Conservation (phyloP, 1,140 invertebrate species). For the Drosophila virilis region DNA sequence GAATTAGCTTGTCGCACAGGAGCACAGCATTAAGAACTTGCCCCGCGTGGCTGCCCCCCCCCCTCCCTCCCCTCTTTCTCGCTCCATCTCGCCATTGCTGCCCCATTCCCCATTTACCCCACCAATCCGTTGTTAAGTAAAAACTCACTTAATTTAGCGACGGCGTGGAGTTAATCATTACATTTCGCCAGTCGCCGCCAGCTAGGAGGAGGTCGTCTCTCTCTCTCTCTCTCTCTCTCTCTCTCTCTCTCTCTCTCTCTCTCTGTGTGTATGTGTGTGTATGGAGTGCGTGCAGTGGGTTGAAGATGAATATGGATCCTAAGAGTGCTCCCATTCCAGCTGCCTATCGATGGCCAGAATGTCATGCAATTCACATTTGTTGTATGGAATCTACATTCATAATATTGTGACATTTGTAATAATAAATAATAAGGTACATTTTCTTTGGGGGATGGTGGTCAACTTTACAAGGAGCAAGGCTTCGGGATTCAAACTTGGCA, state of each 20-base stretch:
- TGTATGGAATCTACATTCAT: neutral
- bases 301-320: constrained; percentile 3
- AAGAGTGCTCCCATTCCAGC: neutral
- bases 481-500: too few species aligned
- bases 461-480: too few species aligned
- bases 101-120: too few species aligned
- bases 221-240: neutral
- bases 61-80: neutral
- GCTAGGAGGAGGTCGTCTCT: constrained; percentile 23
- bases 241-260: neutral
- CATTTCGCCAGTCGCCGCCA: constrained; percentile 60
- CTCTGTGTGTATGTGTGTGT: neutral
- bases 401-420: constrained; percentile 12
- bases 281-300: constrained; percentile 44
- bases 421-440: neutral
- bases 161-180: constrained; percentile 77
- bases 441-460: too few species aligned
- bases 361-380: neutral
- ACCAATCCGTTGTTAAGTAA: constrained; percentile 47
- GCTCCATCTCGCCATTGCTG: neutral
- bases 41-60: constrained; percentile 7
- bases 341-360: neutral
- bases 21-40: constrained; percentile 45
- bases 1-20: constrained; percentile 44
- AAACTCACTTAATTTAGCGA: constrained; percentile 81